A percentile compares a stretch with the other conserved stretches of the same genome.
phyloP scores from a whole-genome alignment of 2,113 vertebrate genomes.

The Cairina moschata region DNA sequence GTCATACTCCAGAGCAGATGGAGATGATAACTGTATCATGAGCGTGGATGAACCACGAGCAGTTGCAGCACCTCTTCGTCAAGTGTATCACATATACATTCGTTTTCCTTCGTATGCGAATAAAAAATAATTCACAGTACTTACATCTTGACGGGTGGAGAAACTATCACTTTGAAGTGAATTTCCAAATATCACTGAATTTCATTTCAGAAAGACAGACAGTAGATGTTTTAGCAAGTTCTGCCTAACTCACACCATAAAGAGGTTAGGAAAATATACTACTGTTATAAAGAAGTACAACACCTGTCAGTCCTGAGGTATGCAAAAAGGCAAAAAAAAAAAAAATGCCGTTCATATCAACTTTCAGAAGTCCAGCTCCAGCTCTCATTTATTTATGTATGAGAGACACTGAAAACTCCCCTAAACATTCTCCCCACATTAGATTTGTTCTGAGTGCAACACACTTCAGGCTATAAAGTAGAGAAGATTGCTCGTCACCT shows the following conservation, averaged over 20 bases:
- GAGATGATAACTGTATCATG: not conserved
- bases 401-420: not conserved
- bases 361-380: not conserved
- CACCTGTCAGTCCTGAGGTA: not conserved
- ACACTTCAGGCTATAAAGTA: not conserved
- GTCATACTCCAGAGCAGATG: not conserved
- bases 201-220: not conserved
- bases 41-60: constrained; percentile 2
- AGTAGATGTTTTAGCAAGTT: not conserved
- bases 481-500: not conserved
- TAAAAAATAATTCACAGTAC: not conserved
- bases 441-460: not conserved
- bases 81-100: not conserved
- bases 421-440: not conserved
- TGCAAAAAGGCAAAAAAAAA: not conserved
- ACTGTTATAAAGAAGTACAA: not conserved
- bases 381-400: not conserved
- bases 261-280: not conserved
- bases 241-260: not conserved
- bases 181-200: not conserved
- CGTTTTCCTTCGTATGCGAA: not conserved
- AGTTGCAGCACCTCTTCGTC: constrained; percentile 17
- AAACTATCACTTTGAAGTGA: constrained; percentile 2
- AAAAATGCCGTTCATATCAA: not conserved
- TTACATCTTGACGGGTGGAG: not conserved